These are phyloP conservation scores for Chaetoderma sp. DNA, from an alignment of 2,888 invertebrate genomes.

Conservation along the genomic window DNA sequence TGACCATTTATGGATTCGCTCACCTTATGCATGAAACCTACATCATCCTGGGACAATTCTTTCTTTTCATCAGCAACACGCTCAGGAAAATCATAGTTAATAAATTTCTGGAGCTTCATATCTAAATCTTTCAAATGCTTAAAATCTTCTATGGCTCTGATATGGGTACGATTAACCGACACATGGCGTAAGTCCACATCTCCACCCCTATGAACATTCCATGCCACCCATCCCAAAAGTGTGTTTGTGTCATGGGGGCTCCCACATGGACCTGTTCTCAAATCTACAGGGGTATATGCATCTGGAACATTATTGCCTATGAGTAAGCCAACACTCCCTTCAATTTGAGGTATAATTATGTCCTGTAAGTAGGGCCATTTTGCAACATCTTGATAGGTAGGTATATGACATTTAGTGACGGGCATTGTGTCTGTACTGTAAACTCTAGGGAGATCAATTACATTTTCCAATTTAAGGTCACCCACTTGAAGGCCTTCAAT, in stretches of 20 bases:
- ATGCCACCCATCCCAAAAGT: slow-evolving; percentile 19
- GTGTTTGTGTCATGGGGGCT: slow-evolving; percentile 16
- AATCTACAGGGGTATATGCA: slow-evolving; percentile 17
- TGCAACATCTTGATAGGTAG: slow-evolving; percentile 8
- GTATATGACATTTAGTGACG: slow-evolving; percentile 10
- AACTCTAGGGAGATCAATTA: not conserved
- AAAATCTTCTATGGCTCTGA: not conserved
- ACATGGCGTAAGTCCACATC: not conserved
- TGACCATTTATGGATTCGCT: no score
- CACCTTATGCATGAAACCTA: no score
- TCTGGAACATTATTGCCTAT: slow-evolving; percentile 17
- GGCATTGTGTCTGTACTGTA: slow-evolving; percentile 13
- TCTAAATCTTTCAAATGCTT: slow-evolving; percentile 6
- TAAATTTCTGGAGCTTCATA: not conserved
- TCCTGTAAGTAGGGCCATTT: slow-evolving; percentile 13
- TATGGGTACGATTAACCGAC: not conserved
- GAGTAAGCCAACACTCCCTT: slow-evolving; percentile 11
- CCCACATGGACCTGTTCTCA: slow-evolving; percentile 13
- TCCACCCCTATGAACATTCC: slow-evolving; percentile 8
- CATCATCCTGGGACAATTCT: slow-evolving; percentile 1
- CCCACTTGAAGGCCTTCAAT: not conserved
- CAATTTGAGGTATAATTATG: not conserved
- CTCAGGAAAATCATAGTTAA: slow-evolving; percentile 18
- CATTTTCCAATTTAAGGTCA: not conserved
- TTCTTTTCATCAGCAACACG: slow-evolving; percentile 9